Percentiles rank a stretch among this genome's conserved stretches.
Conservation (phyloP, 2,888 invertebrate species). For the Drosophila pegasa region DNA sequence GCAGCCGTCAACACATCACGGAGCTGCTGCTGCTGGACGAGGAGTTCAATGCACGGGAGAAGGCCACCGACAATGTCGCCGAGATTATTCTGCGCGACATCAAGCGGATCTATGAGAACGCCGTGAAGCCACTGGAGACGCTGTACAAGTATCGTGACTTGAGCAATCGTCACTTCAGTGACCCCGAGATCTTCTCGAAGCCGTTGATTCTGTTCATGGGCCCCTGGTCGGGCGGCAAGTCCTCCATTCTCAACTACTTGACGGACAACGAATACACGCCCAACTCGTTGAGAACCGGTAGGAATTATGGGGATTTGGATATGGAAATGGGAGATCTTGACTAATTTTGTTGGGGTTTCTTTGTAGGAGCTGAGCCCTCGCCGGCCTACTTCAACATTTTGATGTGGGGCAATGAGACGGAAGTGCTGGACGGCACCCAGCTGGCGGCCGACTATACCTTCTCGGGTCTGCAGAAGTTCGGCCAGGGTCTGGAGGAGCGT, state of each 20-base stretch:
- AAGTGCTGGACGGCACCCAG: conserved; percentile 95
- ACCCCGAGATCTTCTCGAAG: conserved; percentile 97
- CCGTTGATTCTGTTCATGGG: conserved; percentile 97
- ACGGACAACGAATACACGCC: conserved; percentile 94
- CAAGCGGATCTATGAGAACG: conserved; percentile 93
- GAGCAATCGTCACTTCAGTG: conserved; percentile 96
- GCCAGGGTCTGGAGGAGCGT: conserved; percentile 95
- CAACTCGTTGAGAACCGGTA: conserved; percentile 94
- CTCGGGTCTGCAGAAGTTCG: conserved; percentile 97
- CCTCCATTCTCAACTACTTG: conserved; percentile 96
- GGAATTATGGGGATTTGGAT: conserved; percentile 17
- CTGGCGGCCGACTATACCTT: conserved; percentile 98
- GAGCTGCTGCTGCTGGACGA: conserved; percentile 92
- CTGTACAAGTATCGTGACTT: conserved; percentile 96
- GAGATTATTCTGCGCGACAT: conserved; percentile 93
- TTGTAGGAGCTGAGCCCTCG: conserved; percentile 95
- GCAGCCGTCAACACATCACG: conserved; percentile 92
- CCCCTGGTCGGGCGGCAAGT: conserved; percentile 98
- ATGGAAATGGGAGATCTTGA: no score
- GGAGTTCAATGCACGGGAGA: conserved; percentile 89
- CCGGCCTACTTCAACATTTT: conserved; percentile 96
- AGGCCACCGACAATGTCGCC: conserved; percentile 89
- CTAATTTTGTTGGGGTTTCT: not conserved
- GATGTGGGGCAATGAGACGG: conserved; percentile 94
- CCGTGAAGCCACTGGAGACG: conserved; percentile 95